Evolutionary conservation across 2,888 invertebrate species (phyloP).

Genomic region (Ferdinandea cuprea): DNA sequence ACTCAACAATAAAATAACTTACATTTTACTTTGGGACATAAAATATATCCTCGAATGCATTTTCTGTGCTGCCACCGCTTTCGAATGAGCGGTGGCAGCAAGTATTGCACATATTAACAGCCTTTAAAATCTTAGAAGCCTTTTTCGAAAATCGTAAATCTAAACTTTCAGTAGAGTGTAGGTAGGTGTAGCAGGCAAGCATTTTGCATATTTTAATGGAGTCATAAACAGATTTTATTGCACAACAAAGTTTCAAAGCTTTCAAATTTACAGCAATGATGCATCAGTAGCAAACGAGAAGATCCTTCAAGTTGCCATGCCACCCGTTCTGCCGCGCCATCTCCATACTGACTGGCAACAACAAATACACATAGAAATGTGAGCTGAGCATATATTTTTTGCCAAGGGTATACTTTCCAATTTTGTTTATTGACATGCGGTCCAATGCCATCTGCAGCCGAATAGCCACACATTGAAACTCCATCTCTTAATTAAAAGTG

Average conservation of each 20-base stretch:
- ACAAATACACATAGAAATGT: constrained; percentile 2
- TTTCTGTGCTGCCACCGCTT: constrained; percentile 19
- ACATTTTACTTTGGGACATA: constrained; percentile 32
- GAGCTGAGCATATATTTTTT: constrained; percentile 8
- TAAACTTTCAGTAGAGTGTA: constrained; percentile 49
- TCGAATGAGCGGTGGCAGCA: constrained; percentile 18
- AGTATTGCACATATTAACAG: constrained; percentile 47
- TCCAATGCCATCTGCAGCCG: constrained; percentile 40
- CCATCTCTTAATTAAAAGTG: constrained; percentile 72
- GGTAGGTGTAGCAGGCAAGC: constrained; percentile 30
- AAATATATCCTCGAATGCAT: constrained; percentile 27
- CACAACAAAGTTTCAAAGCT: constrained; percentile 66
- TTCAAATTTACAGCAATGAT: constrained; percentile 62
- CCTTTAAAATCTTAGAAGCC: constrained; percentile 64
- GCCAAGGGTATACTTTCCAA: constrained; percentile 43
- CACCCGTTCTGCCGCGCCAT: neutral
- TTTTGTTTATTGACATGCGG: constrained; percentile 65
- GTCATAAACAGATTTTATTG: constrained; percentile 68
- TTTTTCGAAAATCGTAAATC: constrained; percentile 69
- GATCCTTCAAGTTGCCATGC: constrained; percentile 11
- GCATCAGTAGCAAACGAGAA: constrained; percentile 53
- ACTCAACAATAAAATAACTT: constrained; percentile 33
- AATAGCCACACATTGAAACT: constrained; percentile 47
- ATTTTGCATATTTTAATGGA: constrained; percentile 67
- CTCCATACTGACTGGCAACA: neutral